Evolutionary conservation across 2,797 vertebrate genomes (phyloP).

Genomic region (Hybognathus amarus): DNA sequence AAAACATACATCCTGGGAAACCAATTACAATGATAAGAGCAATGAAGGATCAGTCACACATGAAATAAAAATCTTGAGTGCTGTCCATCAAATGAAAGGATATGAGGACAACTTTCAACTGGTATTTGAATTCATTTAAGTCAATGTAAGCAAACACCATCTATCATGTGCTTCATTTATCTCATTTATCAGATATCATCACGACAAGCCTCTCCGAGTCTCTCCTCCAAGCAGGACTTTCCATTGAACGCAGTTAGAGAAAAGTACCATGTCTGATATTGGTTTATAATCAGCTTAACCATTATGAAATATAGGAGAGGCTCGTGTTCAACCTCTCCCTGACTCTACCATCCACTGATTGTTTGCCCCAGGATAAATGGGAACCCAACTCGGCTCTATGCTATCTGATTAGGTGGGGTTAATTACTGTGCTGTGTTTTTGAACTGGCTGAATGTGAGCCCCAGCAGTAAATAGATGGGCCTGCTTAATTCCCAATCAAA

Average conservation of each 20-base stretch:
- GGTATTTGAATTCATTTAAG: slow-evolving; percentile 36
- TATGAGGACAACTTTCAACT: slow-evolving; percentile 47
- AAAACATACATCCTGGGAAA: slow-evolving; percentile 13
- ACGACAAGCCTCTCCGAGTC: slow-evolving; percentile 78
- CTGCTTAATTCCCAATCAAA: slow-evolving; percentile 81
- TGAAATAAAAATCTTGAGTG: slow-evolving; percentile 27
- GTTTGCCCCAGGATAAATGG: slow-evolving; percentile 79
- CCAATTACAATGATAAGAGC: slow-evolving; percentile 35
- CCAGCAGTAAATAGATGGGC: slow-evolving; percentile 81
- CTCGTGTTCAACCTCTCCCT: slow-evolving; percentile 75
- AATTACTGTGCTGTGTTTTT: slow-evolving; percentile 85
- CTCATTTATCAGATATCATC: slow-evolving; percentile 81
- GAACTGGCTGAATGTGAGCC: slow-evolving; percentile 80
- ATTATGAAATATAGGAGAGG: slow-evolving; percentile 83
- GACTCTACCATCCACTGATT: slow-evolving; percentile 77
- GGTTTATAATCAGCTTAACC: slow-evolving; percentile 84
- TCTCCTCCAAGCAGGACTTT: slow-evolving; percentile 79
- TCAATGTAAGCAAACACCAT: slow-evolving; percentile 54
- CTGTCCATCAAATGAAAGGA: slow-evolving; percentile 32
- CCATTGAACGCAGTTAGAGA: slow-evolving; percentile 76
- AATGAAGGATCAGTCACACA: slow-evolving; percentile 38
- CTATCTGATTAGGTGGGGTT: slow-evolving; percentile 86
- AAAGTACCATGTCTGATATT: slow-evolving; percentile 84
- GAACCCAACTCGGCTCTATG: slow-evolving; percentile 76
- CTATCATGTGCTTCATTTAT: slow-evolving; percentile 81